These are phyloP conservation scores for Nannoperca obscura DNA, from an alignment of 2,797 vertebrate genomes.

Conservation along the genomic window DNA sequence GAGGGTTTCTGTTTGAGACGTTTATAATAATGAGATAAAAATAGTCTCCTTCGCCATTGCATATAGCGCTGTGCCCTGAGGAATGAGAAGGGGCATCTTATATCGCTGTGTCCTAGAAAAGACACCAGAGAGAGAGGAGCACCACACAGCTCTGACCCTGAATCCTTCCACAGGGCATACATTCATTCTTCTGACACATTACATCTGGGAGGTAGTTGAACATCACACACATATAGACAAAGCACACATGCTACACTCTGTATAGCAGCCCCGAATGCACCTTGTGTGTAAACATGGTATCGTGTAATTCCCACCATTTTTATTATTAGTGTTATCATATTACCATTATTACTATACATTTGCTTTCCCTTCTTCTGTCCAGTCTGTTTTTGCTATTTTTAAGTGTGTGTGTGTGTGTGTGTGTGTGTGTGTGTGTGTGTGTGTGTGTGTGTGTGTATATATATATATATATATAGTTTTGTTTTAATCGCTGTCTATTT, in stretches of 20 bases:
- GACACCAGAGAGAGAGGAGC: slow-evolving; percentile 36
- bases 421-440: too few species aligned
- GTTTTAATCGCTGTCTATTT: background rate
- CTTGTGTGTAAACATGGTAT: background rate
- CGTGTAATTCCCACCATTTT: background rate
- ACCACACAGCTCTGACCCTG: slow-evolving; percentile 54
- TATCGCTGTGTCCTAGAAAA: slow-evolving; percentile 76
- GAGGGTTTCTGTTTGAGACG: slow-evolving; percentile 54
- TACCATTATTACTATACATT: background rate
- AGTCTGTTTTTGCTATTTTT: background rate
- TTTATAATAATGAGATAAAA: slow-evolving; percentile 71
- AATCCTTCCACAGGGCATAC: slow-evolving; percentile 44
- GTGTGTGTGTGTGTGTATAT: too few species aligned
- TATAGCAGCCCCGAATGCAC: background rate
- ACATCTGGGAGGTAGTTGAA: slow-evolving; percentile 22
- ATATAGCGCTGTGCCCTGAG: slow-evolving; percentile 54
- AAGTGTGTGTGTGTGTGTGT: too few species aligned
- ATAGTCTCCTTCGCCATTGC: slow-evolving; percentile 59
- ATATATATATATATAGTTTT: too few species aligned
- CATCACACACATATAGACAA: slow-evolving; percentile 8
- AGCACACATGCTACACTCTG: background rate
- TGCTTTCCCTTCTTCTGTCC: background rate
- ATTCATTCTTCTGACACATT: slow-evolving; percentile 42
- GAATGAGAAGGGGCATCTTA: slow-evolving; percentile 61
- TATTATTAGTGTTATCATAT: background rate